Base-by-base conservation (phyloP, 2,113 vertebrate genomes). In the Oxyura jamaicensis region DNA sequence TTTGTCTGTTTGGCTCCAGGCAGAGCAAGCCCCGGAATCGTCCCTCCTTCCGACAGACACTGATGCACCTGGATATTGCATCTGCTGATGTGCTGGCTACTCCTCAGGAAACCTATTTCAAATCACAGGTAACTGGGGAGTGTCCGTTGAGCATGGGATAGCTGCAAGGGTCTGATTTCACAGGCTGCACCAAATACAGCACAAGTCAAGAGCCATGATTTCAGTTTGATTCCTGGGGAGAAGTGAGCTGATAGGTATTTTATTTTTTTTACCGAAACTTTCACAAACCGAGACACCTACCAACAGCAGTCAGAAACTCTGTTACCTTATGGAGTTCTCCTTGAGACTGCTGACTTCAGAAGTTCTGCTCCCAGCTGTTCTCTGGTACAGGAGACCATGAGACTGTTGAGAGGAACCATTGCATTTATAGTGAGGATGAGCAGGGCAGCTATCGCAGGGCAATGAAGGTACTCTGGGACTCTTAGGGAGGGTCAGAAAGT, bases 41-140 rank as follows among this genome's bases (percentile, higher is more conserved):
- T 11, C 99, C 99, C 29, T 99, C 99, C 2, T 99, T 99, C 91
- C 98, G 99, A 75, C 99, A 99, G 98, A 99, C 99, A 2, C 98
- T 99, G 78, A 98, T 99, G 92, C 99, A 99, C 96, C 97, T 99
- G 44, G 99, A 99, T 88, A 99, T 99, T 0, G 99, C 99, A 5
- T 98, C 99, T 33, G 98, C 99, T 14, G 99, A 99, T 3, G 98
- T 99, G 60, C 98, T 99, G 33, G 99, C 98, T 83, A 98, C 99
- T 62, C 99, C 99, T 86, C 99, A 99, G 96, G 99, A 99, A 98
- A 99, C 99, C 19, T 99, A 99, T 96, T 99, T 99, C 97, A 99
- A 99, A 97, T 99, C 99, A 95, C 99, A 99, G 99, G 99, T 99
- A 96, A 93, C 80, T 39, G 23, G 36, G 35, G 50, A 72, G 52